A percentile compares a stretch with the other conserved stretches of the same genome.
phyloP scores from a whole-genome alignment of 2,797 vertebrate species.

The Amazonetta brasiliensis region DNA sequence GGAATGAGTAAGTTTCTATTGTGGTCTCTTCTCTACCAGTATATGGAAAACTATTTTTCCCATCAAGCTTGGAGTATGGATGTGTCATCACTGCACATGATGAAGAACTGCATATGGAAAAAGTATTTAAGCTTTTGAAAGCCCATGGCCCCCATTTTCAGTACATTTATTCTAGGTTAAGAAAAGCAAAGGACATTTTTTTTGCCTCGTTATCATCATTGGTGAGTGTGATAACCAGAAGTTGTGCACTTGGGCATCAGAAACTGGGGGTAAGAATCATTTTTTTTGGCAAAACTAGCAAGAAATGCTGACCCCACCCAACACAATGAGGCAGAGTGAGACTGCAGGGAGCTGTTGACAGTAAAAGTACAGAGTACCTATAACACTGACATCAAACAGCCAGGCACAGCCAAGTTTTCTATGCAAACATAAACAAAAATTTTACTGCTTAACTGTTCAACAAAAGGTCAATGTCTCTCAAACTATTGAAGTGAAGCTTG shows the following conservation, averaged over 20 bases:
- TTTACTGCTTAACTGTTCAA: neutral
- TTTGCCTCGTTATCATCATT: rapidly evolving
- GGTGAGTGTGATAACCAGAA: neutral
- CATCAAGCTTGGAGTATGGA: neutral
- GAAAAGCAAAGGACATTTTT: neutral
- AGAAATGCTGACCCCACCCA: neutral
- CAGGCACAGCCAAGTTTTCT: neutral
- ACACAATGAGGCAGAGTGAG: rapidly evolving
- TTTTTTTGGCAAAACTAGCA: neutral
- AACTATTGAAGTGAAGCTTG: neutral
- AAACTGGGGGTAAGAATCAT: neutral
- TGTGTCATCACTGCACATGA: neutral
- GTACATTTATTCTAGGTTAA: neutral
- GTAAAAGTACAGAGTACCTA: neutral
- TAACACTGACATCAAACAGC: neutral
- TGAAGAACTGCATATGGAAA: neutral
- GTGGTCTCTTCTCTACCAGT: neutral
- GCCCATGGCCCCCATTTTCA: neutral
- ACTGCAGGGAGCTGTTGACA: neutral
- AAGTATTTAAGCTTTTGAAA: neutral
- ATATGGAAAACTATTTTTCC: neutral
- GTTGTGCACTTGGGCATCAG: neutral
- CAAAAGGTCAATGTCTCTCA: neutral
- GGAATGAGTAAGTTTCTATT: neutral
- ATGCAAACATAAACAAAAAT: neutral